These are phyloP conservation scores for Sympetrum striolatum DNA, from an alignment of 2,888 invertebrate species.

Conservation along the genomic window DNA sequence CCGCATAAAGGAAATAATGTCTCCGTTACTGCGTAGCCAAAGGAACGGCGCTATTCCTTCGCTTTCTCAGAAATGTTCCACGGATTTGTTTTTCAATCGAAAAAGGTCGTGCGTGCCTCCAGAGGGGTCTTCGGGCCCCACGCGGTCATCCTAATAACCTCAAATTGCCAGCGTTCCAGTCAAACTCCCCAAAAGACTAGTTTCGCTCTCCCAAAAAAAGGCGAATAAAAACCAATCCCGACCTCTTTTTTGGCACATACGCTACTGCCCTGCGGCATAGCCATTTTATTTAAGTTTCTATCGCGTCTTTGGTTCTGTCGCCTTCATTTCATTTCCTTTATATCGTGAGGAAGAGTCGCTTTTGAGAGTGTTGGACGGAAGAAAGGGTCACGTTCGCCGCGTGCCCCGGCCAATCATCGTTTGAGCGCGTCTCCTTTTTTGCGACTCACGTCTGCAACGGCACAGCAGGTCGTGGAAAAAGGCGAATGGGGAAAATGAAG, in stretches of 20 bases:
- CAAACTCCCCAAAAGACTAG: neutral
- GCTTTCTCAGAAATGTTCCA: neutral
- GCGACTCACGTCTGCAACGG: neutral
- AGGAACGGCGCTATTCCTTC: neutral
- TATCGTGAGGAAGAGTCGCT: neutral
- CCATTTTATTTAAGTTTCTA: neutral
- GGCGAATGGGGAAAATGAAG: too few relatives aligned
- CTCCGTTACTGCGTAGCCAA: neutral
- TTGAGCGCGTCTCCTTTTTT: neutral
- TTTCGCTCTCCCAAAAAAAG: neutral
- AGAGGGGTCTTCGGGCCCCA: too few relatives aligned
- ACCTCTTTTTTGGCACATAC: neutral
- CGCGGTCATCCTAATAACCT: neutral
- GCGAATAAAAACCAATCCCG: neutral
- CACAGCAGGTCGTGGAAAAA: neutral
- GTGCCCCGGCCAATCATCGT: neutral
- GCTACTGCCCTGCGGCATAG: neutral
- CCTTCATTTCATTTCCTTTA: neutral
- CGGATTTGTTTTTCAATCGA: neutral
- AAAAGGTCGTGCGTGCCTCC: neutral
- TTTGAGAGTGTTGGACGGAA: too few relatives aligned
- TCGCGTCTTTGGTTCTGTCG: neutral
- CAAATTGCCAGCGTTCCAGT: neutral
- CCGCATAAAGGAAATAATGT: neutral
- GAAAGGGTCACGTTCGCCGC: neutral